phyloP scores from a whole-genome alignment of 2,113 vertebrate genomes.

The Tympanuchus pallidicinctus region DNA sequence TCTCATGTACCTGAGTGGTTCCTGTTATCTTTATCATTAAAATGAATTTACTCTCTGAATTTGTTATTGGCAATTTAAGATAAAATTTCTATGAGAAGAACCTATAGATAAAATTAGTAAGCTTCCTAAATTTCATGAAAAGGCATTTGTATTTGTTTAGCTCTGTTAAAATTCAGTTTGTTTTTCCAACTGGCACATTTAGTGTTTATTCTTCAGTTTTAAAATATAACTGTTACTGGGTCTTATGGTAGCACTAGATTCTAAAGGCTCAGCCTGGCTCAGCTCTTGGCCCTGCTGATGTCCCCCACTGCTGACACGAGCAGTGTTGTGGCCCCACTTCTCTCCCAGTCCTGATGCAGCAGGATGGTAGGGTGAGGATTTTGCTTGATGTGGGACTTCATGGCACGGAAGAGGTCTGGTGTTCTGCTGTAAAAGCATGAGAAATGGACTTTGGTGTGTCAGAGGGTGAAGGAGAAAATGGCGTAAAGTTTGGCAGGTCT shows the following conservation, averaged over 20 bases:
- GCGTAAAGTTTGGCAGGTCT: background rate
- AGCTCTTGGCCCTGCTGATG: background rate
- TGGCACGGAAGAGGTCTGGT: background rate
- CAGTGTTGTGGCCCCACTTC: background rate
- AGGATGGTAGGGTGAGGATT: background rate
- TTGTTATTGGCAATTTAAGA: background rate
- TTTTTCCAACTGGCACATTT: background rate
- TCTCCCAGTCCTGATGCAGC: accelerated
- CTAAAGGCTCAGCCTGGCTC: background rate
- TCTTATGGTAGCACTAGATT: background rate
- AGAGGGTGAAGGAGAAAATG: background rate
- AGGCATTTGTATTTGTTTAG: background rate
- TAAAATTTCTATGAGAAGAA: background rate
- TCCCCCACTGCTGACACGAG: background rate
- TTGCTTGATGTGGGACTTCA: background rate
- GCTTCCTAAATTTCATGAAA: background rate
- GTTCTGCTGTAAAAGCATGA: background rate
- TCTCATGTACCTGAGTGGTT: background rate
- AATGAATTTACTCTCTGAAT: background rate
- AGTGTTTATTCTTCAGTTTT: background rate
- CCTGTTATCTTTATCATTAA: background rate
- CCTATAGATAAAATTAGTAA: background rate
- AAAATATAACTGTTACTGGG: background rate
- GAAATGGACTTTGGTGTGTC: background rate
- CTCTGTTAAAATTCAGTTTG: background rate